These are phyloP conservation scores for Pempheris klunzingeri DNA, from an alignment of 2,797 vertebrate genomes.

Conservation along the genomic window DNA sequence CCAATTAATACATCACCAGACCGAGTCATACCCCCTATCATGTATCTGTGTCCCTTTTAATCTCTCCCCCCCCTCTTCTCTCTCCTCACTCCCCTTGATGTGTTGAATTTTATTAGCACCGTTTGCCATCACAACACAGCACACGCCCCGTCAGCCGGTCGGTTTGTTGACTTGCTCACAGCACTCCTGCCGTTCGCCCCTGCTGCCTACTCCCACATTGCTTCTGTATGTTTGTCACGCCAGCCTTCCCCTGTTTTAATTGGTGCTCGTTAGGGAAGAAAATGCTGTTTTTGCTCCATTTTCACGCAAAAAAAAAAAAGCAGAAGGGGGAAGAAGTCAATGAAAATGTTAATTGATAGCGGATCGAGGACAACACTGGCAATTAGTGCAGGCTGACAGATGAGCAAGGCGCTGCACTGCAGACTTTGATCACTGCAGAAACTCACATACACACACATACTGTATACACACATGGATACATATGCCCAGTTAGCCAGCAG, in stretches of 20 bases:
- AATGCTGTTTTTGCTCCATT: constrained; percentile 48
- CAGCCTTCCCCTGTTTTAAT: constrained; percentile 51
- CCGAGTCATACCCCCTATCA: background rate
- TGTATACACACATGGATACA: background rate
- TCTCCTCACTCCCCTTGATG: constrained; percentile 20
- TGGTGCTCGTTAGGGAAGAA: constrained; percentile 59
- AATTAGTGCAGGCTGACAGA: constrained; percentile 63
- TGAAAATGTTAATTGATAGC: constrained; percentile 66
- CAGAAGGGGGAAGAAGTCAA: constrained; percentile 8
- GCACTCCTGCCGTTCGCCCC: background rate
- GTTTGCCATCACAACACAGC: constrained; percentile 10
- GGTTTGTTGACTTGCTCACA: constrained; percentile 1
- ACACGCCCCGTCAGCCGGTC: background rate
- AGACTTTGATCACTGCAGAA: constrained; percentile 46
- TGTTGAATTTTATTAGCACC: constrained; percentile 50
- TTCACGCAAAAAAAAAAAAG: constrained; percentile 16
- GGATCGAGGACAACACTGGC: constrained; percentile 47
- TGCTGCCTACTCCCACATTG: background rate
- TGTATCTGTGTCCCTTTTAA: constrained; percentile 13
- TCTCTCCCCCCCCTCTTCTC: background rate
- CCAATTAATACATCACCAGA: constrained; percentile 24
- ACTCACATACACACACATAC: constrained; percentile 3
- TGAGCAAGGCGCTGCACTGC: constrained; percentile 27
- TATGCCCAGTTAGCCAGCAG: constrained; percentile 1
- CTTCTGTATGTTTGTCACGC: constrained; percentile 30